A percentile compares a stretch with the other conserved stretches of the same genome.
Conservation (phyloP, 2,888 invertebrate species). For the Zhuqinia jingwanae region DNA sequence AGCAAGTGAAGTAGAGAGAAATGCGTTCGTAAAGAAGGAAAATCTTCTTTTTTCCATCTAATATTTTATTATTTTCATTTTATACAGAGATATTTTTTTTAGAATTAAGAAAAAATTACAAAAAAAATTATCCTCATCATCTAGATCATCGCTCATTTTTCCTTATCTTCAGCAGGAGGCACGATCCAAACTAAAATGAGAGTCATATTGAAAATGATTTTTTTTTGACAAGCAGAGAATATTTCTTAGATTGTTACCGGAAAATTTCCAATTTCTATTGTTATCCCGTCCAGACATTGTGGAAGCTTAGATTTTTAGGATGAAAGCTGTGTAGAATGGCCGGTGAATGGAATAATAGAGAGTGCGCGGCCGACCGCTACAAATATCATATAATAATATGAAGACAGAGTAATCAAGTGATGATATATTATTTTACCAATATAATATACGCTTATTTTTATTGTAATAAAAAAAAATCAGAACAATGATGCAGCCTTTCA, state of each 20-base stretch:
- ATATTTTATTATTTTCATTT: too few species aligned
- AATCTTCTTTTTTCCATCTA: too few species aligned
- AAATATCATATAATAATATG: neutral
- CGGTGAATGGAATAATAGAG: constrained; percentile 29
- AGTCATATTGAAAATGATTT: neutral
- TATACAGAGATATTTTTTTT: neutral
- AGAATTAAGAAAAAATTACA: neutral
- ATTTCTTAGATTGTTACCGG: constrained; percentile 39
- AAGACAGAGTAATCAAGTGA: constrained; percentile 26
- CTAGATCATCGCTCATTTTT: constrained; percentile 64
- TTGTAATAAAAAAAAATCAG: neutral
- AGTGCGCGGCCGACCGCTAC: neutral
- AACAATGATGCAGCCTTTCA: constrained; percentile 2
- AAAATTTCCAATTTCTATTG: constrained; percentile 62
- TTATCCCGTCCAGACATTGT: constrained; percentile 62
- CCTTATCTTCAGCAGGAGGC: constrained; percentile 59
- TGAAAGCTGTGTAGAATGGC: too few species aligned
- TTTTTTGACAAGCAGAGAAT: neutral
- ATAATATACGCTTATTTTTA: neutral
- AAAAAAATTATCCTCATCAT: constrained; percentile 59
- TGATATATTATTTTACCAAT: constrained; percentile 28
- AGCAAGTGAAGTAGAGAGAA: neutral
- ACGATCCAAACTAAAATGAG: constrained; percentile 55
- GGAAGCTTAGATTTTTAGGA: constrained; percentile 57
- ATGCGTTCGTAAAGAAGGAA: constrained; percentile 16